A percentile compares a stretch with the other conserved stretches of the same genome.
phyloP scores from a whole-genome alignment of 1,140 invertebrate species.

The Pissodes strobi region DNA sequence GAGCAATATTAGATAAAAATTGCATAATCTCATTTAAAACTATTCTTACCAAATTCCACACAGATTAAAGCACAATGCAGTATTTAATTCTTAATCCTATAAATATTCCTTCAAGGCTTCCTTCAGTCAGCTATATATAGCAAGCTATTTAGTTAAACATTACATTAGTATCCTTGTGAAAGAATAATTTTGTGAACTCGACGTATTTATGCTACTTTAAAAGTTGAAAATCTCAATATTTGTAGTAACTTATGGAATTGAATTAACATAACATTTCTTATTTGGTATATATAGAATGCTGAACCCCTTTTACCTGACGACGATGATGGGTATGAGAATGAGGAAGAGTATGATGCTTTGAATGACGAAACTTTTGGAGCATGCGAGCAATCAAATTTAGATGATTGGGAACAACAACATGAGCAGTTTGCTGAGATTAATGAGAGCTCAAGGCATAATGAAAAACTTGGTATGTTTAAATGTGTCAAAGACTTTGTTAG shows the following conservation, averaged over 20 bases:
- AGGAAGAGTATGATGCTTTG: slow-evolving; percentile 85
- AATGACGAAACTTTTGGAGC: slow-evolving; percentile 90
- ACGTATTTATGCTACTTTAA: neutral
- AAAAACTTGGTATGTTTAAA: slow-evolving; percentile 48
- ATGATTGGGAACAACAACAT: slow-evolving; percentile 77
- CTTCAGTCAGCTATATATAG: too few species aligned
- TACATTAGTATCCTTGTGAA: too few species aligned
- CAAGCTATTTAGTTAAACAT: too few species aligned
- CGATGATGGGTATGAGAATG: slow-evolving; percentile 67
- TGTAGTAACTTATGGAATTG: too few species aligned
- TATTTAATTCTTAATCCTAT: too few species aligned
- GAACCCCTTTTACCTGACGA: slow-evolving; percentile 54
- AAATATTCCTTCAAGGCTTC: too few species aligned
- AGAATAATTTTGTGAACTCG: neutral
- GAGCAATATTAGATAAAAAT: too few species aligned
- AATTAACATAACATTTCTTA: neutral
- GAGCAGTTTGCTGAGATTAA: slow-evolving; percentile 68
- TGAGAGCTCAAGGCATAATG: slow-evolving; percentile 58
- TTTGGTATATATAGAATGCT: slow-evolving; percentile 42
- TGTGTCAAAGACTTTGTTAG: neutral
- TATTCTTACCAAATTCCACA: too few species aligned
- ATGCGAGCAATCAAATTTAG: slow-evolving; percentile 57
- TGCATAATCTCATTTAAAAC: too few species aligned
- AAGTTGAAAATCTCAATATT: too few species aligned
- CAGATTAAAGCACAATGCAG: too few species aligned